Base-by-base conservation (phyloP, 2,113 vertebrate genomes). In the Oceanodroma tethys region DNA sequence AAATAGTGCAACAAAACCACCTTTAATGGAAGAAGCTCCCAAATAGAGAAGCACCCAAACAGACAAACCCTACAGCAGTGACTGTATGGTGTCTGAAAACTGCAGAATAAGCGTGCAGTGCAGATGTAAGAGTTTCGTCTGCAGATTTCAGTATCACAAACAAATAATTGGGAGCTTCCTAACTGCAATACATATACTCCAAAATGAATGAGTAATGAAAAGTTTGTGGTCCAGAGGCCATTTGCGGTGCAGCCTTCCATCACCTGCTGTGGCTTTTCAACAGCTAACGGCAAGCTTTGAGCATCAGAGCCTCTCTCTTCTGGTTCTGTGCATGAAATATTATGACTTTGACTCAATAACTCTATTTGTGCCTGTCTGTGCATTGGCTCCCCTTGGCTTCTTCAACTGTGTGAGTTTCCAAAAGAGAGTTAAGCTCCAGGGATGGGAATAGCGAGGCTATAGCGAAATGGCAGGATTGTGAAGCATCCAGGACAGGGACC, bases 291-390 rank as follows among this genome's bases (percentile, higher is more conserved):
- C 93, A 80, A 97, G 92, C 91, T 97, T 95, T 83, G 79, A 91
- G 87, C 95, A 84, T 56, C 94, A 95, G 92, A 97, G 93, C 94
- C 96, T 94, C 75, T 86, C 53, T 93, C 81, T 86, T 88, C 90
- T 96, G 95, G 96, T 97, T 95, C 90, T 95, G 81, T 94, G 94
- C 87, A 96, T 96, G 96, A 92, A 84, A 71, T 80, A 66, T 65
- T 25, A 79, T 0, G 7, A 86, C 87, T 91, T 74, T 94, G 90
- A 89, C 91, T 96, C 7, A 0, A 85, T 97, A 95, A 94, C 92
- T 84, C 87, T 91, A 68, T 94, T 94, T 75, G 81, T 97, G 86
- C 88, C 94, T 96, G 81, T 72, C 91, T 95, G 82, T 88, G 93
- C 88, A 14, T 96, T 96, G 92, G 73, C 91, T 97, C 81, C 91